phyloP scores from a whole-genome alignment of 1,140 invertebrate genomes.

The Zaprionus gabonicus region DNA sequence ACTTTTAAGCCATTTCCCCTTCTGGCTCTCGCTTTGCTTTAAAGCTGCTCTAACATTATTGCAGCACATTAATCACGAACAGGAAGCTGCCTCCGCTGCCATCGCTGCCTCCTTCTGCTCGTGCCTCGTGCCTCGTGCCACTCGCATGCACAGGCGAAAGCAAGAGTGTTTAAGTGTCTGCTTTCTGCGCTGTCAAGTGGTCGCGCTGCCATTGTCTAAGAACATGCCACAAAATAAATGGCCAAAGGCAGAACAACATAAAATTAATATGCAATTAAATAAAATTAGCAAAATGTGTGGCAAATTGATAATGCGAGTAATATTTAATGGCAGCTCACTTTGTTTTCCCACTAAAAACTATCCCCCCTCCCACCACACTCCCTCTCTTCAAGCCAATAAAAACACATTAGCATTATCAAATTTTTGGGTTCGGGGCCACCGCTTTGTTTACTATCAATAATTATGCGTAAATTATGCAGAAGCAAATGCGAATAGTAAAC shows the following conservation, averaged over 20 bases:
- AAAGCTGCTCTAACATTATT: constrained; percentile 74
- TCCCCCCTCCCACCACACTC: not conserved
- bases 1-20: constrained; percentile 67
- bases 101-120: constrained; percentile 1
- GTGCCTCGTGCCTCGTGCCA: constrained; percentile 1
- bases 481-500: constrained; percentile 52
- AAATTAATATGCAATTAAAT: constrained; percentile 80
- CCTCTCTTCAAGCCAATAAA: not conserved
- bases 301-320: constrained; percentile 72
- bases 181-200: constrained; percentile 56
- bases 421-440: constrained; percentile 23
- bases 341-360: constrained; percentile 44
- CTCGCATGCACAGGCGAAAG: constrained; percentile 56
- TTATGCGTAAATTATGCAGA: constrained; percentile 75
- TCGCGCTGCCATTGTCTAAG: constrained; percentile 48
- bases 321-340: constrained; percentile 77
- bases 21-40: constrained; percentile 49
- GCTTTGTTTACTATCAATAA: constrained; percentile 72
- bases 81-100: constrained; percentile 59
- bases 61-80: constrained; percentile 74
- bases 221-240: constrained; percentile 60
- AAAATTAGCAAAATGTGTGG: constrained; percentile 66
- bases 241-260: constrained; percentile 35
- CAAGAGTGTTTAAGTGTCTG: constrained; percentile 77
- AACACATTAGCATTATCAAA: not conserved